Base-by-base conservation (phyloP, 2,888 invertebrate species). In the Cephus pygmeus region DNA sequence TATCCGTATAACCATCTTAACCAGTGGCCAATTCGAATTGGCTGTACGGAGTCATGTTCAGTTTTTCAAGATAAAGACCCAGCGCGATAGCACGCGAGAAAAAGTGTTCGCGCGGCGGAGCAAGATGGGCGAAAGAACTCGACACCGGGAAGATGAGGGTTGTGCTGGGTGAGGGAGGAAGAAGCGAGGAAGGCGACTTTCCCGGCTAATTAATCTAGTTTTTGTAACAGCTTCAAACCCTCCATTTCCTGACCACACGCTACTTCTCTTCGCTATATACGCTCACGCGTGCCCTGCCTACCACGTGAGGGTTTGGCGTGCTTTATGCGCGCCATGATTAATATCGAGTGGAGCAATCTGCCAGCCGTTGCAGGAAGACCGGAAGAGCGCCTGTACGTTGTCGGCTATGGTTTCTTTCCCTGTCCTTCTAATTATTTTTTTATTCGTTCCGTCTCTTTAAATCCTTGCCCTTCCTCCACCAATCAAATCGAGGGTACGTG, bases 131-230 rank as follows among this genome's bases (percentile, higher is more conserved):
- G 73, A 79, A 82, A 78, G 80, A 80, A 76, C 73, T 76, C 80
- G 79, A 82, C 79, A 69, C 76, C 9, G 77, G 76, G 75, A 76
- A 81, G 81, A 81, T 75, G 81, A 82, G 82, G 79, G 78, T 83
- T 79, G 73, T 79, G 81, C 81, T 82, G 76, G 78, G 80, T 81
- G 79, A 85, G 79, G 80, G 81, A 80, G 77, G 79, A 73, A 79
- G 83, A 78, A 82, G 79, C 73, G 76, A 78, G 81, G 79, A 79
- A 74, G 74, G 69, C 56, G 79, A 76, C 81, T 82, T 81, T 79
- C 80, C 79, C 77, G 76, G 81, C 84, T 86, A 85, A 85, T 86
- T 86, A 86, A 86, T 85, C 85, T 83, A 82, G 81, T 85, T 84
- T 82, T 82, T 81, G 80, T 78, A 73, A 69, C 75, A 71, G 35